Percentiles rank a stretch among this genome's conserved stretches.
Evolutionary conservation across 2,113 vertebrate species (phyloP).

Genomic region (Chloroceryle aenea): DNA sequence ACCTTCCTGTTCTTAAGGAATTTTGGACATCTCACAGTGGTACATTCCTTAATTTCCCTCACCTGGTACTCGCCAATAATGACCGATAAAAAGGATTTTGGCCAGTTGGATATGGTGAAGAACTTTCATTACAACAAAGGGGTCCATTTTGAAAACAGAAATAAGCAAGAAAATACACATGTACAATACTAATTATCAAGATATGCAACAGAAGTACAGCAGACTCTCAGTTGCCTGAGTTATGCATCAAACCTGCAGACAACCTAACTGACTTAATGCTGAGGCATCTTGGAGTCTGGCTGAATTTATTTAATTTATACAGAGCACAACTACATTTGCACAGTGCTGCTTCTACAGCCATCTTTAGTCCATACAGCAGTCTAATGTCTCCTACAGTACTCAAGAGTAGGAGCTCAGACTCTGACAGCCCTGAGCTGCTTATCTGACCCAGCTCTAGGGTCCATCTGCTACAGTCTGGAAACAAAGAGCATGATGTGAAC

Average conservation of each 20-base stretch:
- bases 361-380: background rate
- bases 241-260: background rate
- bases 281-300: background rate
- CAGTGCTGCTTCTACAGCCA: background rate
- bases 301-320: background rate
- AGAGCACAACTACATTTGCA: background rate
- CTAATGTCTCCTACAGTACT: background rate
- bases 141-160: background rate
- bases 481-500: background rate
- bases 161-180: background rate
- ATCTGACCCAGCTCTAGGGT: background rate
- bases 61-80: background rate
- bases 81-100: background rate
- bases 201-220: background rate
- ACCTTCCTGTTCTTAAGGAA: background rate
- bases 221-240: fast-evolving
- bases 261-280: background rate
- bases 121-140: background rate
- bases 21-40: background rate
- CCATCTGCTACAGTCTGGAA: background rate
- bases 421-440: background rate
- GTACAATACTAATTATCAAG: background rate
- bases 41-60: background rate
- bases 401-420: background rate
- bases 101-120: background rate